Base-by-base conservation (phyloP, 2,797 vertebrate genomes). In the Etheostoma perlongum region DNA sequence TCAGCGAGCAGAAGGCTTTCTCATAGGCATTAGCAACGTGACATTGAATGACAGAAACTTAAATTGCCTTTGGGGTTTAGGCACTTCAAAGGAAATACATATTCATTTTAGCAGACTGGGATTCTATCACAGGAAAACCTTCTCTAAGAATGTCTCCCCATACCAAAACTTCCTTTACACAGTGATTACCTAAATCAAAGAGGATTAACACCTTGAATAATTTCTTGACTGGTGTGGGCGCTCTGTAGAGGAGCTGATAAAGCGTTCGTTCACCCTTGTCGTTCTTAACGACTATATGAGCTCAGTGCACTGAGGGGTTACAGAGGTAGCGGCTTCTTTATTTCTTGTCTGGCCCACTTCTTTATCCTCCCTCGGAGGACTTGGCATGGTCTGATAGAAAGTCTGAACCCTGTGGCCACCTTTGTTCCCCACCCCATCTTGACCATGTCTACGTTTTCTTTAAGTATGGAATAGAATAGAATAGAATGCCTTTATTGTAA, bases 351-450 rank as follows among this genome's bases (percentile, higher is more conserved):
- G 30, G 61, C 75, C 77, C 76, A 47, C 78, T 78, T 83, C 72
- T 88, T 89, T 80, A 84, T 85, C 72, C 88, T 66, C 67, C 72
- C 61, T 82, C 18, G 4, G 83, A 89, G 79, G 75, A 79, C 74
- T 81, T 79, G 85, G 89, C 86, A 90, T 78, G 80, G 86, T 90
- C 82, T 93, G 90, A 90, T 82, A 87, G 75, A 69, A 84, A 66
- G 84, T 80, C 87, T 84, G 81, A 86, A 85, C 84, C 82, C 85
- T n/a, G 54, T 75, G 85, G 81, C 74, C 74, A 18, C 87, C 74
- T 69, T 85, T 80, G 83, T 70, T 87, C 81, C 77, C 85, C 73
- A 48, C 67, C 69, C 36, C 81, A 69, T 85, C 87, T 82, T 83
- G 82, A 82, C 79, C 78, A 67, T 48, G 68, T 80, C 72, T 72